Evolutionary conservation across 2,797 vertebrate genomes (phyloP).

Genomic region (Tamandua tetradactyla): DNA sequence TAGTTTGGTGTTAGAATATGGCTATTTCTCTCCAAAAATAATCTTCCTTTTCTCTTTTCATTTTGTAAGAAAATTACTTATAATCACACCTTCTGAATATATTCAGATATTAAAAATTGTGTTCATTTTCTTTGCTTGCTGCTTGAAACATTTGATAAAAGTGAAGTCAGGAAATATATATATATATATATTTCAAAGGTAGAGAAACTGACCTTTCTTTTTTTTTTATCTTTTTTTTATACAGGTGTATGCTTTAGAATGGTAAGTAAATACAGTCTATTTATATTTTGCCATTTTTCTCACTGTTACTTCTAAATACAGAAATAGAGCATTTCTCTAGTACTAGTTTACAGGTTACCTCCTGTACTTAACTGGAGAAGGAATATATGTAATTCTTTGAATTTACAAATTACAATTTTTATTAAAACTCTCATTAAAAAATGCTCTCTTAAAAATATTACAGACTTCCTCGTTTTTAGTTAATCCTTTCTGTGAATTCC

Average conservation of each 20-base stretch:
- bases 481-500: slow-evolving; percentile 37
- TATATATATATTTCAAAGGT: not conserved
- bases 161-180: slow-evolving; percentile 12
- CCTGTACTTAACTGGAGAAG: not conserved
- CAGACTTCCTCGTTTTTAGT: not conserved
- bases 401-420: slow-evolving; percentile 53
- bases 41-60: slow-evolving; percentile 27
- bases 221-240: slow-evolving; percentile 67
- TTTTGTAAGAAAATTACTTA: slow-evolving; percentile 33
- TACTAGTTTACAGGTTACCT: not conserved
- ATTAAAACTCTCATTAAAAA: not conserved
- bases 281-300: not conserved
- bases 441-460: slow-evolving; percentile 28
- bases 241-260: slow-evolving; percentile 96
- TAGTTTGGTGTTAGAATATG: slow-evolving; percentile 32
- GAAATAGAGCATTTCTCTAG: not conserved
- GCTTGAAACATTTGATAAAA: slow-evolving; percentile 3
- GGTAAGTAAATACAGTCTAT: slow-evolving; percentile 88
- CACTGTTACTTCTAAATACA: slow-evolving; percentile 17
- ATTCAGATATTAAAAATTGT: slow-evolving; percentile 32
- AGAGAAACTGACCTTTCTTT: slow-evolving; percentile 37
- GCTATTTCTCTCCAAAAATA: slow-evolving; percentile 11
- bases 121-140: not conserved
- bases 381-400: slow-evolving; percentile 15
- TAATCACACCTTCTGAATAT: not conserved